Base-by-base conservation (phyloP, 2,888 invertebrate genomes). In the Drosophila recens region DNA sequence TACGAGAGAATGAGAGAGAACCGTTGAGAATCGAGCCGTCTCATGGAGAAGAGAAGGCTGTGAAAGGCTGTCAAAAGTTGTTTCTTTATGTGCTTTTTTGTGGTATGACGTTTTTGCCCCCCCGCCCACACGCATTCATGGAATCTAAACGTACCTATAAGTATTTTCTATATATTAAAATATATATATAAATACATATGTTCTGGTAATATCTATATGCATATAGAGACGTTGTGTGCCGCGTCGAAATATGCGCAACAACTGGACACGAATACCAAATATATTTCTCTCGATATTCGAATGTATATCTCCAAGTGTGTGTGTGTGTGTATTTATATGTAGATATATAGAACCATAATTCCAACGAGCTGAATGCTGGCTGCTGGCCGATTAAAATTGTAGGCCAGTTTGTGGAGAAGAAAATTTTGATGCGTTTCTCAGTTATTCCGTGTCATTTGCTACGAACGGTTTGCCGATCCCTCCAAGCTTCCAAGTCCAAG, bases 381-480 rank as follows among this genome's bases (percentile, higher is more conserved):
- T 64, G 73, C 66, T 79, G 72, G 67, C 79, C 57, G 81, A 83
- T 66, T 43, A 59, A 71, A 70, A 58, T 38, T 75, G 40, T 80
- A 30, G 79, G 72, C 76, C 72, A 69, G 79, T 77, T 87, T 89
- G 90, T 91, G 91, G 91, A 91, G 87, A 90, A 89, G 74, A 79
- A 73, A 67, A 79, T 76, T 77, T 84, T 79, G 81, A 76, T 80
- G 74, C 72, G 79, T 72, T 82, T 80, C 86, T 91, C 90, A 92
- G 92, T 92, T 91, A 89, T 87, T 89, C 80, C 88, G 87, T 89
- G 90, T 75, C 91, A 90, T 90, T 91, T 89, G 91, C 84, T 87
- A 89, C 83, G 92, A 91, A 90, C 91, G 90, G 92, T 88, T 76
- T 88, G 88, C 86, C 77, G 67, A 75, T 67, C 56, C 53, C 53